Percentiles rank a stretch among this genome's conserved stretches.
Conservation (phyloP, 2,113 vertebrate genomes). For the Myiopsitta monachus region DNA sequence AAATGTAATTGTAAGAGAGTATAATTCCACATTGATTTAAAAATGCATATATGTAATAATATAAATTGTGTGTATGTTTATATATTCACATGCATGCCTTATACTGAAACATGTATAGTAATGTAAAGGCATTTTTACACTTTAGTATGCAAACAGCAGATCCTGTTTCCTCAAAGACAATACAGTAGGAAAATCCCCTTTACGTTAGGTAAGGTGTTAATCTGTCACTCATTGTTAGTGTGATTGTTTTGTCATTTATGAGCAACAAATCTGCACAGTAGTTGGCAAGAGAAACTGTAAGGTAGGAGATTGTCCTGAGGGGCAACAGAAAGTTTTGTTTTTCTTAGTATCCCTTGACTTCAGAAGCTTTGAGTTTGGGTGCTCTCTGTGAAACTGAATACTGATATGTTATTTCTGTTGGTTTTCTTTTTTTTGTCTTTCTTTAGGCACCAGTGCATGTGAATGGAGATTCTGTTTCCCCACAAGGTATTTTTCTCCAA, state of each 20-base stretch:
- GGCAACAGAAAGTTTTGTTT: not conserved
- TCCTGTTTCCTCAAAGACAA: not conserved
- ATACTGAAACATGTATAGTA: not conserved
- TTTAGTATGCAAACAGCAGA: not conserved
- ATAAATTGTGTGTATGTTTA: not conserved
- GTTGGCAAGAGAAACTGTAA: not conserved
- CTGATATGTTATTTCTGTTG: not conserved
- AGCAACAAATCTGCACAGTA: not conserved
- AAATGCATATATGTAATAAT: not conserved
- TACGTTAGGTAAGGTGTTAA: not conserved
- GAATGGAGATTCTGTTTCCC: constrained; percentile 55
- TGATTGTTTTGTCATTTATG: not conserved
- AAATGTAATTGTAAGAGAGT: not conserved
- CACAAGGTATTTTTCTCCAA: constrained; percentile 77
- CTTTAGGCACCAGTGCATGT: constrained; percentile 74
- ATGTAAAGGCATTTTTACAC: not conserved
- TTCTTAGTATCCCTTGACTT: not conserved
- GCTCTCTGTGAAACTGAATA: not conserved
- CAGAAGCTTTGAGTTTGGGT: not conserved
- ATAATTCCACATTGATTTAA: not conserved
- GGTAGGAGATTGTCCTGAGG: not conserved
- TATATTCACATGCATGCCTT: not conserved
- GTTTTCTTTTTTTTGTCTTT: not conserved
- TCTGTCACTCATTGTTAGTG: not conserved
- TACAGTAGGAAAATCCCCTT: not conserved